A percentile compares a stretch with the other conserved stretches of the same genome.
Conservation (phyloP, 2,113 vertebrate genomes). For the Esox niger region DNA sequence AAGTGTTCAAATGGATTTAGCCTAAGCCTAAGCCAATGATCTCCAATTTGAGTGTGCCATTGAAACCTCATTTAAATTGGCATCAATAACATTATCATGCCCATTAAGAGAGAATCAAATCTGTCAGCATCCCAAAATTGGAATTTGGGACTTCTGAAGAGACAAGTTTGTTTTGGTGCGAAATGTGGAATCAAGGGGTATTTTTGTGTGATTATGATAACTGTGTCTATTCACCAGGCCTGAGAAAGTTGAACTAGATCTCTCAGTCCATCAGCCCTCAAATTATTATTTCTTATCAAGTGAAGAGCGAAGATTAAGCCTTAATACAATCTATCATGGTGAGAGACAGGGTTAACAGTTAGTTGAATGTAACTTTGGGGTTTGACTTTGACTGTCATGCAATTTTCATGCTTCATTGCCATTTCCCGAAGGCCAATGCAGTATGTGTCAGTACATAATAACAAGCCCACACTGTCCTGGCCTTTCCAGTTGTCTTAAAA, state of each 20-base stretch:
- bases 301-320: conserved; percentile 67
- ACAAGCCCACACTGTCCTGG: too few relatives aligned
- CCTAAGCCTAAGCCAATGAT: conserved; percentile 72
- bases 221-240: conserved; percentile 56
- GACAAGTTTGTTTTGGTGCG: conserved; percentile 63
- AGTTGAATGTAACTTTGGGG: not conserved
- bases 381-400: not conserved
- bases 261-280: conserved; percentile 64
- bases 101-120: conserved; percentile 72
- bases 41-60: conserved; percentile 65
- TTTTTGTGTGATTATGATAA: conserved; percentile 63
- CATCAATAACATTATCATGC: conserved; percentile 68
- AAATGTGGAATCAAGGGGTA: conserved; percentile 35
- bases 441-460: conserved; percentile 47
- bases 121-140: conserved; percentile 62
- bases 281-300: conserved; percentile 69
- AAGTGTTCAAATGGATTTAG: conserved; percentile 65
- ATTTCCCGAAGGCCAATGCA: conserved; percentile 63
- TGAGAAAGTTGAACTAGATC: conserved; percentile 50
- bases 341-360: conserved; percentile 63
- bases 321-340: conserved; percentile 62
- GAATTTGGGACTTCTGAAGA: conserved; percentile 62
- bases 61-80: conserved; percentile 72
- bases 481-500: too few relatives aligned
- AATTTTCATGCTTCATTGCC: conserved; percentile 4